Evolutionary conservation across 2,113 vertebrate genomes (phyloP), one percentile per base, ranked within the genome.

Genomic region (Tamias sibiricus): DNA sequence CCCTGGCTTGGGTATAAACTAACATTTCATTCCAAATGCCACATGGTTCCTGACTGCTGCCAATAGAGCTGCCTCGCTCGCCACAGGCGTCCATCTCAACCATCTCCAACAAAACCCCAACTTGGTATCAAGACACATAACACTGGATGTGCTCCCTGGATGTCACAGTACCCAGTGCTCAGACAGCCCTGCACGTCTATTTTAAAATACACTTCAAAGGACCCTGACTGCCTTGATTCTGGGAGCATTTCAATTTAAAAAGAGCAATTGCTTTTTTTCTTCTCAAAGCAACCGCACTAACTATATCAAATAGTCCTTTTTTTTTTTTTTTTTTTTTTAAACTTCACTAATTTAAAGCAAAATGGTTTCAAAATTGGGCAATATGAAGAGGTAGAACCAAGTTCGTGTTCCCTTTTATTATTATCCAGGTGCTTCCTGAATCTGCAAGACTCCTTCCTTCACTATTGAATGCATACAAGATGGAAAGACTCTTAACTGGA

Each of bases 191-290:
- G 47, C 0, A 0, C 8, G 2, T 40, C 32, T 49, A 42, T 42
- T 91, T 98, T 57, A 84, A 90, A 91, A 80, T 64, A 93, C 20
- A 75, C 42, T 92, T 97, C 77, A 87, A 52, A 90, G 90, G 94
- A 92, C 83, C 66, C 24, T 37, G 76, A 16, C 47, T 94, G 76
- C 1, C 79, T 97, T 96, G 90, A 79, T 37, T 64, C 68, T 83
- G 71, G 94, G 47, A 91, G 76, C 8, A 81, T 49, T 84, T 92
- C 85, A 74, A 81, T 82, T 85, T 87, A 28, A 77, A 95, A 22
- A 91, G 69, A 88, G 16, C 28, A 85, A 74, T 40, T 84, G 82
- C n/a, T 37, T 49, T 49, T 54, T 84, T 95, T 69, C 76, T 69
- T 87, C 69, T 89, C 94, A 42, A 79, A 86, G 68, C 10, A 96